Evolutionary conservation across 2,797 vertebrate genomes (phyloP).

Genomic region (Cyclopterus lumpus): DNA sequence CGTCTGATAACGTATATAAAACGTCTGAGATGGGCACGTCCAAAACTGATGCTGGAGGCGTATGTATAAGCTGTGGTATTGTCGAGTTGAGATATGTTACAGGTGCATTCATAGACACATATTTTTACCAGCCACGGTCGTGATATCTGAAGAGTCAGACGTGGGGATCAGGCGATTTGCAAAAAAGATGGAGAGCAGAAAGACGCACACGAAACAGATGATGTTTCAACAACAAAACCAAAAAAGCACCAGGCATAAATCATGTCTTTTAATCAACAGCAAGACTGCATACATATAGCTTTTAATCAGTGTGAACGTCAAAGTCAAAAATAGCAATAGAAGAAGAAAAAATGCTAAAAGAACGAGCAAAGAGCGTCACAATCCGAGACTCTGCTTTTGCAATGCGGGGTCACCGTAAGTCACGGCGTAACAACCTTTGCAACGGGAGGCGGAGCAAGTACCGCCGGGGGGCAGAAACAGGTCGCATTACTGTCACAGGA

Average conservation of each 20-base stretch:
- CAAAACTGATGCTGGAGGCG: not conserved
- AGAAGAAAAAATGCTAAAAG: not conserved
- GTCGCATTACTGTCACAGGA: slow-evolving; percentile 48
- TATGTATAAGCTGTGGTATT: not conserved
- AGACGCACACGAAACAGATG: slow-evolving; percentile 1
- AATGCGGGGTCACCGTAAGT: slow-evolving; percentile 9
- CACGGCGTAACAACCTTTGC: not conserved
- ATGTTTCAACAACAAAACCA: not conserved
- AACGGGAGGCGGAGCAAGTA: slow-evolving; percentile 4
- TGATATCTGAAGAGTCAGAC: not conserved
- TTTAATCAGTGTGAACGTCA: not conserved
- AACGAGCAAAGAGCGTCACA: not conserved
- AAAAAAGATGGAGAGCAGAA: not conserved
- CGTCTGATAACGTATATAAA: no score
- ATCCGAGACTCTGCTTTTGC: not conserved
- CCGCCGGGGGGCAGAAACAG: slow-evolving; percentile 2
- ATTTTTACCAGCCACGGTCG: not conserved
- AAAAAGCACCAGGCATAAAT: not conserved
- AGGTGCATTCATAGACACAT: not conserved
- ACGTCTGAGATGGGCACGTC: no score
- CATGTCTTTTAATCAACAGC: not conserved
- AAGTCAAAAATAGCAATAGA: not conserved
- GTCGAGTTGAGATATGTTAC: not conserved
- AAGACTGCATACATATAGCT: not conserved
- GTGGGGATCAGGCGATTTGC: not conserved